Evolutionary conservation across 1,140 invertebrate species (phyloP), one percentile per base, ranked within the genome.

Genomic region (Cephus cinctus): DNA sequence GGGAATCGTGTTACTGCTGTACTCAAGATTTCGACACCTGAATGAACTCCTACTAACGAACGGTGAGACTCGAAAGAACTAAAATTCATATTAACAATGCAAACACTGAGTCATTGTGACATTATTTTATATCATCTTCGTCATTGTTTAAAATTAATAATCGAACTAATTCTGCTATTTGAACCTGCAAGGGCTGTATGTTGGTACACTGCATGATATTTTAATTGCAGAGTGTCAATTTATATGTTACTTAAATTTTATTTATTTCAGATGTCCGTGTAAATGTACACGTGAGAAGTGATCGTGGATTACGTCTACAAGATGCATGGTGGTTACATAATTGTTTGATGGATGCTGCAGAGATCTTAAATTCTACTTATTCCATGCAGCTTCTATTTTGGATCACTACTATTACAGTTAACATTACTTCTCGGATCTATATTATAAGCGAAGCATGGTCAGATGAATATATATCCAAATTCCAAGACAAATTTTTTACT

Each of bases 271-370:
- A 42, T 9, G 44, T 23, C 12, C 52, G 43, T 20, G 34, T 57
- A 15, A 47, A 53, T 19, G 25, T 25, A n/a, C n/a, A n/a, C n/a
- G n/a, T 16, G 2, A 39, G 16, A 27, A 48, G 20, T 38, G 39
- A 38, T 38, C 20, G 15, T 31, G 14, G 12, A 25, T 50, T 57
- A 16, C 43, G 23, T n/a, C 35, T 65, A 11, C 53, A 58, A 6
- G 55, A 66, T 3, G 44, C 64, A 12, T 61, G 59, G 57, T 62
- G 57, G 55, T 19, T 62, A 14, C 59, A 62, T 11, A 58, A 45
- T n/a, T 42, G 34, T n/a, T 38, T 66, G 11, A 43, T 18, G 1
- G 52, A 57, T 11, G 55, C 61, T 0, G 52, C 51, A 0, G 55
- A 62, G 12, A 52, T 46, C 31, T 43, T 61, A 15, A 64, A 64